Evolutionary conservation across 2,113 vertebrate genomes (phyloP), one percentile per base, ranked within the genome.

Genomic region (Clarias batrachus): DNA sequence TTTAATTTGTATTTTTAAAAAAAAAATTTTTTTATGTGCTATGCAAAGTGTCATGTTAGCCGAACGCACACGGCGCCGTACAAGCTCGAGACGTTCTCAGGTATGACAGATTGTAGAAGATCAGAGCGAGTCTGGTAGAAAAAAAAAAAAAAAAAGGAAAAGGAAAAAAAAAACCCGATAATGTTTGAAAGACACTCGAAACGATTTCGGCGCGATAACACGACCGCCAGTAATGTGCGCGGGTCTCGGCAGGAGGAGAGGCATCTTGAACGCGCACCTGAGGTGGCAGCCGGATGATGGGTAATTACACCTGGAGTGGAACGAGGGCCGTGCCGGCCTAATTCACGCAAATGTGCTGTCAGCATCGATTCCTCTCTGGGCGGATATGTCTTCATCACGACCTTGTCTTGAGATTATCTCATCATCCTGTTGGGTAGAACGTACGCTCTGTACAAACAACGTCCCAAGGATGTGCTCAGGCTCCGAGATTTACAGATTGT

Each of bases 261-360:
- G 78, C 78, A 81, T 81, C 78, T 60, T 37, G 60, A 65, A 66
- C 7, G 62, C 0, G 19, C 84, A 65, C 70, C 33, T 83, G 68
- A 23, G 25, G 63, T 48, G 33, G 62, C 78, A 52, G 60, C 13
- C n/a, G 81, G 73, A 83, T 81, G 65, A 63, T 27, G 54, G 79
- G 62, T 65, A 76, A 86, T 80, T 77, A 83, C 70, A 83, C 73
- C 59, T 62, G 21, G 60, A 83, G 83, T 68, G 84, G 84, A 86
- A 86, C 80, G 86, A 84, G 79, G 82, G 78, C 37, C 7, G 62
- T 14, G 63, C 70, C 23, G 60, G 52, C 91, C 89, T 93, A 93
- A 95, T 95, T 93, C 93, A 93, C 93, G 93, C 93, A 94, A 94
- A 94, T 92, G 92, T 90, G 92, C 92, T 93, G 93, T 95, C 93